Evolutionary conservation across 2,888 invertebrate species (phyloP), one percentile per base, ranked within the genome.

Genomic region (Ptilodon capucinus): DNA sequence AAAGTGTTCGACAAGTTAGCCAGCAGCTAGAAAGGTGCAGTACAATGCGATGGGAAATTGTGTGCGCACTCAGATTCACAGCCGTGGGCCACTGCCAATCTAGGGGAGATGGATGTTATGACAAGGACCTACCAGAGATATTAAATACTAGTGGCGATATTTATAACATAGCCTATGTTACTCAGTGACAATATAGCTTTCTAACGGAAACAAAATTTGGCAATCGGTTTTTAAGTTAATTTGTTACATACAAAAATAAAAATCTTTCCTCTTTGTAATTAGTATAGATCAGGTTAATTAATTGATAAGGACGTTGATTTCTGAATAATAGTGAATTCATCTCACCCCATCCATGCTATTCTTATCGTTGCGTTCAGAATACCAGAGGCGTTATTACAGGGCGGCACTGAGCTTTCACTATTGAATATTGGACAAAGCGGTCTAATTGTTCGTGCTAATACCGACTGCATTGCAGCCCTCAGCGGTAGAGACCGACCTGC

Each of bases 401-500:
- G 57, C 63, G 65, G 73, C 74, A 73, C 76, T 76, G 63, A 66
- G 56, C 54, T 36, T 39, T 49, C 71, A 69, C 83, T 82, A 84
- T 86, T 85, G 82, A 85, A 86, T 86, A 87, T 84, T 62, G 84
- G 80, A 87, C 87, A 87, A 86, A 85, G 85, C 75, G 73, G 64
- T 77, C 79, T 88, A 86, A 88, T 88, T 87, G 86, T 79, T 83
- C 83, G 75, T 74, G 68, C 64, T 50, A 52, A 47, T 62, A 51
- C 56, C 50, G 51, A 41, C 68, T 64, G 69, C 68, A 75, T 64
- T 75, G 70, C 74, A 60, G 67, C 61, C 60, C 52, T 46, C 45
- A 40, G 55, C 56, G 32, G 48, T 55, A 44, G 56, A 49, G 48
- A 46, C 49, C 43, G 35, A 39, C 35, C 34, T 38, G 44, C 35